Base-by-base conservation (phyloP, 2,888 invertebrate genomes). In the Dromius quadrimaculatus region DNA sequence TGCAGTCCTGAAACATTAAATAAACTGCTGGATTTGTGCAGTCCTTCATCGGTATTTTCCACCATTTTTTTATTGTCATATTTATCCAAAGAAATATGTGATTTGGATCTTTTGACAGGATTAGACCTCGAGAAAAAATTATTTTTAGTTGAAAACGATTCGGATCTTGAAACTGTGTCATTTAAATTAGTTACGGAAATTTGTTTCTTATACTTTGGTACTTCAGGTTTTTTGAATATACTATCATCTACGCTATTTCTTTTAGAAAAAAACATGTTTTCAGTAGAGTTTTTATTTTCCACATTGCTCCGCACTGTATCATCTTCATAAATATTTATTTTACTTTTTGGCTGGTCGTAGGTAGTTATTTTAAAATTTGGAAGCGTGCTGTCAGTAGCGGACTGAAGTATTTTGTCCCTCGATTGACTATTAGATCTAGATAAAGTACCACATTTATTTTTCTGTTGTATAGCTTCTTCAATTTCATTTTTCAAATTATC, bases 311-410 rank as follows among this genome's bases (percentile, higher is more conserved):
- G 74, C 38, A 83, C 77, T 8, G 81, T 83, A 63, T 83, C 83
- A 71, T 83, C 83, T 74, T 83, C 83, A 73, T 82, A 83, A 11
- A 83, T 82, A 71, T 81, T 81, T 23, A 83, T 80, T 74, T 81
- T 82, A 71, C 80, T 81, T 65, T 75, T 75, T 2, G 82, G 81
- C 57, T 78, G 78, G 70, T 83, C 80, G 74, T 83, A 83, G 0
- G 83, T 82, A 0, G 83, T 81, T 72, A 83, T 82, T 77, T 82
- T 82, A 74, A 83, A 83, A 73, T 83, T 83, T 5, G 83, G 82
- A 61, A 83, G 75, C 17, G 79, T 79, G 22, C 70, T 70, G 19
- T 70, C 70, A 11, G 23, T 54, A 23, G 54, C 54, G 9, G 70
- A 23, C 2, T 36, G 13, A 32, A 65, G 41, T 23, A 59, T 64